These are phyloP conservation scores for Menidia menidia DNA, from an alignment of 2,797 vertebrate genomes.

Conservation along the genomic window DNA sequence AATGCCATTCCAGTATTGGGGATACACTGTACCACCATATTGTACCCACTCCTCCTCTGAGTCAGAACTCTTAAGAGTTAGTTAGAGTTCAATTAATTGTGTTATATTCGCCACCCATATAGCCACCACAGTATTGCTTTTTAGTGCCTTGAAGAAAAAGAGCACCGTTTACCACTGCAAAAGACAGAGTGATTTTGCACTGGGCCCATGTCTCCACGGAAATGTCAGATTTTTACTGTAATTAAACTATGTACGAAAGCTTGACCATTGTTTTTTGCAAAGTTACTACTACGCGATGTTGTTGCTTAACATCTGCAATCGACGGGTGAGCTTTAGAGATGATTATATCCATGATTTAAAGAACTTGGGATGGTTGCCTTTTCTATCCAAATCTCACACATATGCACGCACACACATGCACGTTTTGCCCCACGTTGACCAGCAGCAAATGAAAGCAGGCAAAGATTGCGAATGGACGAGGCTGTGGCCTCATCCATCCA, in stretches of 20 bases:
- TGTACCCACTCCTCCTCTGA: not conserved
- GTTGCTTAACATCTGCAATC: constrained; percentile 19
- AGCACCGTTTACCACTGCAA: too few relatives aligned
- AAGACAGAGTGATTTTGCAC: too few relatives aligned
- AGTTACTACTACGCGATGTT: constrained; percentile 1
- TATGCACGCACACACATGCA: constrained; percentile 32
- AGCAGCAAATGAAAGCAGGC: constrained; percentile 69
- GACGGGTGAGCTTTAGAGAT: constrained; percentile 26
- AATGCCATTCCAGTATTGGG: not conserved
- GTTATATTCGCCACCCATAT: not conserved
- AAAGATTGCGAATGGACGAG: constrained; percentile 69
- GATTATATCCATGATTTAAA: constrained; percentile 26
- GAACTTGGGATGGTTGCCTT: constrained; percentile 31
- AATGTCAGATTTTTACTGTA: too few relatives aligned
- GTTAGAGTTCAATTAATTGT: not conserved
- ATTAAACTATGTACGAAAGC: not conserved
- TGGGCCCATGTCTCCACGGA: too few relatives aligned
- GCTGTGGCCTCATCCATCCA: constrained; percentile 52
- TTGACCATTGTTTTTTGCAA: constrained; percentile 3
- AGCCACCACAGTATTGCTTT: not conserved
- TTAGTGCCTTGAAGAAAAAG: too few relatives aligned
- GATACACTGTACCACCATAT: not conserved
- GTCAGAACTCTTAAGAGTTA: too few relatives aligned
- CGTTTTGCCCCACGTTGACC: constrained; percentile 56
- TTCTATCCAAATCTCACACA: constrained; percentile 5